Evolutionary conservation across 2,113 vertebrate species (phyloP).

Genomic region (Oceanites oceanicus): DNA sequence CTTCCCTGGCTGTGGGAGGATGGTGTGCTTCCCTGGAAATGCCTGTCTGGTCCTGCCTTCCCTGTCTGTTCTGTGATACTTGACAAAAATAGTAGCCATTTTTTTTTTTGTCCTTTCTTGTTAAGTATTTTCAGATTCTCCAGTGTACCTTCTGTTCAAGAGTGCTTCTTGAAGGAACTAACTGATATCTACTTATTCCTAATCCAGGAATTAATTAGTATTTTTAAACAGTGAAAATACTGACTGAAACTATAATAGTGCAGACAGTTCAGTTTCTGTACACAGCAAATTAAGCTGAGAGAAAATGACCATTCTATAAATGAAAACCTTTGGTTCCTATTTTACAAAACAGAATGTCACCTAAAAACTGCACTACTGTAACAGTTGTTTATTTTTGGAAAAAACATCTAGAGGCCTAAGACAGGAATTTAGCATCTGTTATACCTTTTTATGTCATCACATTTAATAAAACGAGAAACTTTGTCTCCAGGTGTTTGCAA

Average conservation of each 20-base stretch:
- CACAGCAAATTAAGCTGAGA: background rate
- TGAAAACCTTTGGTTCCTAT: background rate
- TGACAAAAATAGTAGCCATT: background rate
- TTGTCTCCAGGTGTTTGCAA: background rate
- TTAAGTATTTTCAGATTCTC: background rate
- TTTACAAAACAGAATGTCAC: background rate
- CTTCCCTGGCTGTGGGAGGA: background rate
- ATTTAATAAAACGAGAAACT: background rate
- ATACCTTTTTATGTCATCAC: background rate
- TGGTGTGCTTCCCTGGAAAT: background rate
- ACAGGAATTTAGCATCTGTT: background rate
- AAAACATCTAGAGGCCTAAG: background rate
- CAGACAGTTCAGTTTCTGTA: background rate
- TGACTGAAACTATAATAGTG: background rate
- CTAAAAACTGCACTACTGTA: background rate
- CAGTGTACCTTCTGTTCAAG: background rate
- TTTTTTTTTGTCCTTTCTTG: background rate
- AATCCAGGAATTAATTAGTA: background rate
- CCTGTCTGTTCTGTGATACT: background rate
- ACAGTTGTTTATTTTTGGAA: background rate
- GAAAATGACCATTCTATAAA: background rate
- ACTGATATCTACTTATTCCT: background rate
- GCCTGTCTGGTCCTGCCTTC: background rate
- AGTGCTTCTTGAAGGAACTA: background rate
- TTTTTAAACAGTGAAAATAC: background rate